Evolutionary conservation across 2,888 invertebrate genomes (phyloP), one percentile per base, ranked within the genome.

Genomic region (Phlogophora meticulosa): DNA sequence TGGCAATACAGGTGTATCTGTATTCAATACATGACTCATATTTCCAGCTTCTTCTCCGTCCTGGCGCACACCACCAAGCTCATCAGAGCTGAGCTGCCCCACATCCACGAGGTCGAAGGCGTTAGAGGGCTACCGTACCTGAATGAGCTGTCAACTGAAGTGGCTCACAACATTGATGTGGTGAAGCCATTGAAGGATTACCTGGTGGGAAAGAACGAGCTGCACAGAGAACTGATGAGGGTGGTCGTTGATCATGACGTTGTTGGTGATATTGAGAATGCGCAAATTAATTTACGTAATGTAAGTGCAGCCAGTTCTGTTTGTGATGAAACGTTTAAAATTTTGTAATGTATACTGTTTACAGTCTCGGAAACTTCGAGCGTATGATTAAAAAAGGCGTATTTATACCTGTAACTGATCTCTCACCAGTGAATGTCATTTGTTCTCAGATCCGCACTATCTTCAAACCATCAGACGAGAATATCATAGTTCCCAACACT

Each of bases 71-170:
- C 92, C 0, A 68, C 87, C 0, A 89, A 86, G 46, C 78, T 95
- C 0, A 69, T 95, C 1, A 83, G 90, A 63, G 88, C 93, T 0
- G 89, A 93, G 46, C 55, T 93, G 1, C 93, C 93, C 0, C 91
- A 95, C 66, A 71, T 95, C 0, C 90, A 91, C 49, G 91, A 93
- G 55, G 83, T 95, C 0, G 86, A 87, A 0, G 94, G 94, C 0
- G 83, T 95, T 58, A 88, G 73, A 17, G 80, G 89, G 0, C 72
- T 92, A 0, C 80, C 85, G 0, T 92, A 91, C 71, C 69, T 95
- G 3, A 87, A 88, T 11, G 82, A 88, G 7, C 76, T 94, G 0
- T 70, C 78, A 0, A 45, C 68, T 0, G 86, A 89, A 24, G 84
- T 95, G 0, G 90, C 92, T 0, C 92, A 90, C 13, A 91, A 86